A percentile compares a stretch with the other conserved stretches of the same genome.
phyloP scores from a whole-genome alignment of 2,113 vertebrate species.

The crab-eating macaque (Macaca fascicularis) region T2T-MFA8v1.1 NC_088384.1:69918501-69919000 shows the following conservation, averaged over 20 bases:
- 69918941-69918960: constrained; percentile 3
- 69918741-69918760: constrained; percentile 5
- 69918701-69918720: background rate
- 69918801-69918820: constrained; percentile 32
- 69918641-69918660: background rate
- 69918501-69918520: background rate
- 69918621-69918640: background rate
- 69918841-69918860: constrained; percentile 20
- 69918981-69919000: background rate
- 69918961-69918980: background rate
- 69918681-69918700: background rate
- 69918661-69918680: background rate
- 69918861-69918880: constrained; percentile 56
- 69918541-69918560: background rate
- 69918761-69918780: background rate
- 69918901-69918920: constrained; percentile 59
- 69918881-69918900: constrained; percentile 28
- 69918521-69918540: background rate
- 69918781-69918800: constrained; percentile 40
- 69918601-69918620: background rate
- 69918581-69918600: no score
- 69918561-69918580: background rate
- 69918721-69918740: constrained; percentile 42
- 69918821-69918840: constrained; percentile 29
- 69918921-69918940: constrained; percentile 46